Percentiles rank a stretch among this genome's conserved stretches.
These are phyloP conservation scores for Anabacerthia variegaticeps DNA, from an alignment of 2,797 vertebrate species.

Conservation along the genomic window DNA sequence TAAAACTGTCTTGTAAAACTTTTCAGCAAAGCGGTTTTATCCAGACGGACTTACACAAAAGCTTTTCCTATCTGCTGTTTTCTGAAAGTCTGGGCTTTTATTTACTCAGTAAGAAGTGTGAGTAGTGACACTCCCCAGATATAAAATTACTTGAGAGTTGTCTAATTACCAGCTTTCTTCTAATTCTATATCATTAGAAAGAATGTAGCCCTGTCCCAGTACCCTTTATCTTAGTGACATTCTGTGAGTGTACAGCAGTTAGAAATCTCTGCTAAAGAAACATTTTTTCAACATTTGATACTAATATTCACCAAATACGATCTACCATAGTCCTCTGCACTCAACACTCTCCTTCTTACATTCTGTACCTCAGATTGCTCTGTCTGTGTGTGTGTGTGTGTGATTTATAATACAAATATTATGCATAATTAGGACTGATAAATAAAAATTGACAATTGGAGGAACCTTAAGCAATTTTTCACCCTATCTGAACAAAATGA, in stretches of 20 bases:
- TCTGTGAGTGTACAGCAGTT: background rate
- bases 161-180: background rate
- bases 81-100: background rate
- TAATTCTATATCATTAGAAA: background rate
- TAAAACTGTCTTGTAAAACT: background rate
- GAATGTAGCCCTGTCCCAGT: background rate
- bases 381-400: background rate
- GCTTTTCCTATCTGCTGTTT: background rate
- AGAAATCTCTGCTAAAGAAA: background rate
- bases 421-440: slow-evolving; percentile 26
- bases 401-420: background rate
- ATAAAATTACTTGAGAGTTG: background rate
- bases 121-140: background rate
- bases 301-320: background rate
- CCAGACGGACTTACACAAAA: background rate
- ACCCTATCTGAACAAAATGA: slow-evolving; percentile 11
- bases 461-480: background rate
- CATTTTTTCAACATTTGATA: background rate
- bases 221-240: background rate
- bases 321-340: background rate
- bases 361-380: background rate
- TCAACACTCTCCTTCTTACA: background rate
- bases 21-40: background rate
- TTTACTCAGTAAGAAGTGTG: background rate
- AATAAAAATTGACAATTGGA: slow-evolving; percentile 27